Percentiles rank a stretch among this genome's conserved stretches.
Conservation (phyloP, 1,140 invertebrate genomes). For the Zaprionus gabonicus region DNA sequence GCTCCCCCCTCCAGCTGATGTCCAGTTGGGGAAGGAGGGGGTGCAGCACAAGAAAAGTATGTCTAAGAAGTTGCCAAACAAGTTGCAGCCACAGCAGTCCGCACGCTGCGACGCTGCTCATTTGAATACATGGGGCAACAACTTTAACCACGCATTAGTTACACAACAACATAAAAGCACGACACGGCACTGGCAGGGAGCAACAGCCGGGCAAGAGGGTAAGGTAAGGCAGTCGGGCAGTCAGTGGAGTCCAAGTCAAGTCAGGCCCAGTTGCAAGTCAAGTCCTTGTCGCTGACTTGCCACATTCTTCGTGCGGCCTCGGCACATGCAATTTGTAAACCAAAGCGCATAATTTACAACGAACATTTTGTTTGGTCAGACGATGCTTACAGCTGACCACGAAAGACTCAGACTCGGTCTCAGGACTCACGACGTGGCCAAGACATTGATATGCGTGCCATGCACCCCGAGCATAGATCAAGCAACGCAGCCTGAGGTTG, state of each 20-base stretch:
- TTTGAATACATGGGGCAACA: slow-evolving; percentile 75
- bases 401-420: slow-evolving; percentile 10
- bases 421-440: slow-evolving; percentile 32
- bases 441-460: not conserved
- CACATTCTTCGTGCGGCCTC: slow-evolving; percentile 63
- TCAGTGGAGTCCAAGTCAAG: slow-evolving; percentile 27
- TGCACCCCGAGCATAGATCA: not conserved
- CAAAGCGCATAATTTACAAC: slow-evolving; percentile 82
- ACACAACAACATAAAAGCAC: slow-evolving; percentile 53
- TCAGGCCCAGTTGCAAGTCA: slow-evolving; percentile 3
- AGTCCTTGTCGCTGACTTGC: slow-evolving; percentile 54
- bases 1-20: slow-evolving; percentile 7
- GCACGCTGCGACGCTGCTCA: slow-evolving; percentile 65
- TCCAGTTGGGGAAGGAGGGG: slow-evolving; percentile 4
- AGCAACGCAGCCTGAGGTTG: not conserved
- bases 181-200: slow-evolving; percentile 4
- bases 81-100: slow-evolving; percentile 64
- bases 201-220: not conserved
- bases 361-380: slow-evolving; percentile 48
- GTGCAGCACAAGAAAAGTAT: slow-evolving; percentile 64
- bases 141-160: slow-evolving; percentile 81
- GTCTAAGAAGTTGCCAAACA: slow-evolving; percentile 72
- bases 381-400: slow-evolving; percentile 48
- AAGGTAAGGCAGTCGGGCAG: slow-evolving; percentile 19
- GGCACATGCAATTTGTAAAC: slow-evolving; percentile 80